phyloP scores from a whole-genome alignment of 1,140 invertebrate species.

The Varroa destructor region DNA sequence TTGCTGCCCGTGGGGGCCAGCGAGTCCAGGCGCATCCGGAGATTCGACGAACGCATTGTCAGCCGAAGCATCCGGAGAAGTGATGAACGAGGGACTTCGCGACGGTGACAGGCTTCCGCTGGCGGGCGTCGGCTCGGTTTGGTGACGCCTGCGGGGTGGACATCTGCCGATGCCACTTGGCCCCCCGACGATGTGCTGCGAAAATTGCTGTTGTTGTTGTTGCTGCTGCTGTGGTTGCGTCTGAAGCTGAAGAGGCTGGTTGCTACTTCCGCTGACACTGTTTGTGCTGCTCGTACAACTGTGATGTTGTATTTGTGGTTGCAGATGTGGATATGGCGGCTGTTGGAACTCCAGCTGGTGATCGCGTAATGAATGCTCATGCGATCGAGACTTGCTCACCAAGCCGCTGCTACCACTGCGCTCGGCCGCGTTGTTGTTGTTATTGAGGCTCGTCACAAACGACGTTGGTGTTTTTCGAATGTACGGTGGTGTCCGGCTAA shows the following conservation, averaged over 20 bases:
- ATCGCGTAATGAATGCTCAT: too few species aligned
- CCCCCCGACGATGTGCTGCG: too few species aligned
- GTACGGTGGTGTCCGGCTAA: too few species aligned
- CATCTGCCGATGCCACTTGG: not conserved
- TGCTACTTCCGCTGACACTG: not conserved
- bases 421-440: too few species aligned
- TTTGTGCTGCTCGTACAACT: not conserved
- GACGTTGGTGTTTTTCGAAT: too few species aligned
- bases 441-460: too few species aligned
- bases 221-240: not conserved
- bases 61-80: slow-evolving; percentile 56
- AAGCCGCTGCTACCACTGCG: too few species aligned
- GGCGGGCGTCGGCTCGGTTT: slow-evolving; percentile 20
- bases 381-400: too few species aligned
- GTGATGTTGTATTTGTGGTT: not conserved
- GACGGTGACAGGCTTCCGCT: slow-evolving; percentile 14
- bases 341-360: too few species aligned
- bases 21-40: not conserved
- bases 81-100: slow-evolving; percentile 25
- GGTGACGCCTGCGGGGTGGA: slow-evolving; percentile 6
- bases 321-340: not conserved
- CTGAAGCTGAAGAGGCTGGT: not conserved
- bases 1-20: slow-evolving; percentile 7
- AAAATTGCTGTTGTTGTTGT: not conserved
- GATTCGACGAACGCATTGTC: not conserved